Conservation (phyloP, 1,140 invertebrate species). For the Yoshiicerus persimilis region DNA sequence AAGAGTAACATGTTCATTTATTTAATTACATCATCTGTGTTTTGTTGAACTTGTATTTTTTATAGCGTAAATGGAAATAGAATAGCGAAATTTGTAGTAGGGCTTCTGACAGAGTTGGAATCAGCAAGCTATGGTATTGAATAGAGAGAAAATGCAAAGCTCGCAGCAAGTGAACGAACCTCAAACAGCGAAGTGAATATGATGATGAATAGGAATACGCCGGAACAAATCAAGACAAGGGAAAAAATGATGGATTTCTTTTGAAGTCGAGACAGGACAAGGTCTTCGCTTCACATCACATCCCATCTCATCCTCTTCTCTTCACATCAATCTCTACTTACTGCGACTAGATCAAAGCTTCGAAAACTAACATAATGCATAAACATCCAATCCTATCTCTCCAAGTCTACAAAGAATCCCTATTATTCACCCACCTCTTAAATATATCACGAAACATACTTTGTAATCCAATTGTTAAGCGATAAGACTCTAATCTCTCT, state of each 20-base stretch:
- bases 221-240: conserved; percentile 36
- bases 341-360: not conserved
- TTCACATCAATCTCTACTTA: not conserved
- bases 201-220: conserved; percentile 36
- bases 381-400: not conserved
- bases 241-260: conserved; percentile 41
- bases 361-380: not conserved
- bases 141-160: not conserved
- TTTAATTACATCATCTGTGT: not conserved
- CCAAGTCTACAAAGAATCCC: not conserved
- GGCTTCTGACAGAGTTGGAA: not conserved
- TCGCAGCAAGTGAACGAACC: not conserved
- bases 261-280: conserved; percentile 20
- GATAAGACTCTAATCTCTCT: not conserved
- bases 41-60: not conserved
- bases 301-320: not conserved
- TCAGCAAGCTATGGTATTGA: not conserved
- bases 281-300: not conserved
- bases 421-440: not conserved
- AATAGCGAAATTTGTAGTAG: not conserved
- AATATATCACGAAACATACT: not conserved
- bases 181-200: conserved; percentile 24
- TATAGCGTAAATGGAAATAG: not conserved
- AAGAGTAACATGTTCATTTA: not conserved
- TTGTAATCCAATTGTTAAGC: not conserved